A percentile compares a stretch with the other conserved stretches of the same genome.
These are phyloP conservation scores for Lontra canadensis DNA, from an alignment of 2,113 vertebrate genomes.

Conservation along the genomic window DNA sequence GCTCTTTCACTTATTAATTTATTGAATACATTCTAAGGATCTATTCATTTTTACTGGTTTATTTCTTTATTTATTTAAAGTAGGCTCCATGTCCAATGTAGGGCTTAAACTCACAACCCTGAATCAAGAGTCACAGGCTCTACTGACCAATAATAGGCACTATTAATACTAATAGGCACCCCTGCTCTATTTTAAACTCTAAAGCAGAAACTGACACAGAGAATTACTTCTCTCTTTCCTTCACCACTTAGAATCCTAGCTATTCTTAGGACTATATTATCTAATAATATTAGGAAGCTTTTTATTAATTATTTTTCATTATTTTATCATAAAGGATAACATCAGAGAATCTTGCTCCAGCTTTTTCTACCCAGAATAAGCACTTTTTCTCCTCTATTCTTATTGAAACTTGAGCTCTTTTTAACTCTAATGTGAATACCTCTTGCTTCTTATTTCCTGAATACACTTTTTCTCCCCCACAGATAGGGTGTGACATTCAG, in stretches of 20 bases:
- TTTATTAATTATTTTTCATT: slow-evolving; percentile 42
- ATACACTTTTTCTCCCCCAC: not conserved
- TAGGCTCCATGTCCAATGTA: not conserved
- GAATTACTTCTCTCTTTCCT: not conserved
- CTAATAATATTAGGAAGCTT: not conserved
- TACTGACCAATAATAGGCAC: not conserved
- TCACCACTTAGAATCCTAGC: not conserved
- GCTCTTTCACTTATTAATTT: not conserved
- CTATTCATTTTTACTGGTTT: not conserved
- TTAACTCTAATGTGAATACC: not conserved
- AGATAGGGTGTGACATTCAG: not conserved
- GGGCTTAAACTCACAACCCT: not conserved
- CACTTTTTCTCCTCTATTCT: not conserved
- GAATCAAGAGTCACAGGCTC: not conserved
- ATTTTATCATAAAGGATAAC: slow-evolving; percentile 36
- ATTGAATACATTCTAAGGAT: not conserved
- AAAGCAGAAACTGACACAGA: not conserved
- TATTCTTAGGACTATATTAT: not conserved
- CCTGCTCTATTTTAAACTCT: not conserved
- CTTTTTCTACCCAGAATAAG: not conserved
- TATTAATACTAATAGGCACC: not conserved
- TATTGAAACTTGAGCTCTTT: slow-evolving; percentile 22
- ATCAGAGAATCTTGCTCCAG: not conserved
- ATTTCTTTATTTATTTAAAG: not conserved
- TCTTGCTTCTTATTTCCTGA: not conserved